Evolutionary conservation across 2,797 vertebrate genomes (phyloP), one percentile per base, ranked within the genome.

Genomic region (Periophthalmus magnuspinnatus): DNA sequence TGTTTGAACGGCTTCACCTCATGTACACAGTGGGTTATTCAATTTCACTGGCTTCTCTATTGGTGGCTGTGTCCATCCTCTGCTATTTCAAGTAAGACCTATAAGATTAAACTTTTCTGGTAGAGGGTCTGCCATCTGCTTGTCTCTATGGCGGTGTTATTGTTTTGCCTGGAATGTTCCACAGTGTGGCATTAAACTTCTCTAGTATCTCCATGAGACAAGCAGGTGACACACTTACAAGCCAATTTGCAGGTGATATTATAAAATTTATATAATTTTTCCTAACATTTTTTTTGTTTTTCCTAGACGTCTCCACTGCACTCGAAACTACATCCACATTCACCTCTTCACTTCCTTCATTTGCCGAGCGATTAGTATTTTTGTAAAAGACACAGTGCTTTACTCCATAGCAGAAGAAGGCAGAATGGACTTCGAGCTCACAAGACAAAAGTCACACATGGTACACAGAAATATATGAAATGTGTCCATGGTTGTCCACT

Each of bases 1-100:
- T 97, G 79, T 97, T 97, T 85, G 90, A 94, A 45, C 91, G 96
- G 16, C 93, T 97, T 65, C 94, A 95, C 67, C 84, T 97, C 79
- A 97, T 97, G 90, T 97, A 97, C 87, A 97, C 96, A 0, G 68
- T 94, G 0, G 96, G 96, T 67, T 97, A 97, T 87, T 97, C 96
- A 65, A 80, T 96, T 76, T 97, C 96, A 73, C 89, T 97, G 36
- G 88, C 90, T 2, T 95, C 95, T 0, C 89, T 97, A 71, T 58
- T 95, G 5, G 90, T 94, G 0, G 96, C 96, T 0, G 90, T 96
- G 73, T 94, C 90, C 88, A 95, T 97, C 84, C 95, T 97, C 78
- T 95, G 92, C 32, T 97, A 93, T 80, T 97, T 97, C 91, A 97
- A 96, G 96, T 97, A 94, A 91, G 95, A 88, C 73, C 32, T 34